Evolutionary conservation across 92 coral and sea anemone species (phyloP).

Genomic region (Phymanthus crucifer): DNA sequence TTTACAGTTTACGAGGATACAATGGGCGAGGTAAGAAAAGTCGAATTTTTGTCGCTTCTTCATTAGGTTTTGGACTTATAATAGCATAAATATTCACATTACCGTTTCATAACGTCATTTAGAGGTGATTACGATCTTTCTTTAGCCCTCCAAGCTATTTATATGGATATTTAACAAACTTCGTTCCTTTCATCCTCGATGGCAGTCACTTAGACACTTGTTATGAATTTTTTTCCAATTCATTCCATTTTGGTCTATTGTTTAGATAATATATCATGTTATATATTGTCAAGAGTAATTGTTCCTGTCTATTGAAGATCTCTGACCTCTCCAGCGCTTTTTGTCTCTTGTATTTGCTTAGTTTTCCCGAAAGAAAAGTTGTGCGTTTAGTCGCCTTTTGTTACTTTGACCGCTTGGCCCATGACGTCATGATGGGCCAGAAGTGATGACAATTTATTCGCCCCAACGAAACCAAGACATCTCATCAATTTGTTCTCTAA

Average conservation of each 20-base stretch:
- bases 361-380: conserved; percentile 7
- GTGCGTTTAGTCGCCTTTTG: conserved; percentile 11
- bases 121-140: neutral
- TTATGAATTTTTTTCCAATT: conserved; percentile 10
- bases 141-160: neutral
- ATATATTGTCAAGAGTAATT: conserved; percentile 23
- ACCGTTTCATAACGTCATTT: neutral
- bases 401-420: conserved; percentile 18
- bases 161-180: neutral
- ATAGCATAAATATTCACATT: neutral
- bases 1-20: neutral
- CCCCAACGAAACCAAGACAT: neutral
- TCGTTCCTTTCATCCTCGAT: neutral
- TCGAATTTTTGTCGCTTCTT: neutral
- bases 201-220: neutral
- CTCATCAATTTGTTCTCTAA: neutral
- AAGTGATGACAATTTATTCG: conserved; percentile 16
- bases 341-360: conserved; percentile 4
- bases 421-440: conserved; percentile 3
- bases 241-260: conserved; percentile 9
- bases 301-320: conserved; percentile 3
- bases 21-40: neutral
- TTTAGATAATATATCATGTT: conserved; percentile 1
- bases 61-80: neutral
- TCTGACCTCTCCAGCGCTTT: conserved; percentile 12